Evolutionary conservation across 2,888 invertebrate genomes (phyloP).

Genomic region (Heliconius ismenius): DNA sequence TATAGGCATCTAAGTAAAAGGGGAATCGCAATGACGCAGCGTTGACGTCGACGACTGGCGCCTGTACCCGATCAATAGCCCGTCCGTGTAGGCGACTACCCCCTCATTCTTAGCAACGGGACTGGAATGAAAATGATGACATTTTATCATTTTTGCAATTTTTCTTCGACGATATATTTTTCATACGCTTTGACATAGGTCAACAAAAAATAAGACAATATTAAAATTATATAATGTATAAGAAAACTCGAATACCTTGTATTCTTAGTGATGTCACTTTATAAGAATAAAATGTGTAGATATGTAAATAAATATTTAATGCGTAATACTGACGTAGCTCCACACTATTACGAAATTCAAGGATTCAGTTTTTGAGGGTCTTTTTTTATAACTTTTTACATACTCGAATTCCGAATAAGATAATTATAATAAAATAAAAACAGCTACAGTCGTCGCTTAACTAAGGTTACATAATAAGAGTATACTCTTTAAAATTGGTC

Average conservation of each 20-base stretch:
- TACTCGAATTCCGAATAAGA: not conserved
- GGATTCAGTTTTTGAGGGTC: not conserved
- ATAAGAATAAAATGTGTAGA: constrained; percentile 17
- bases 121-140: constrained; percentile 19
- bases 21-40: constrained; percentile 70
- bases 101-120: constrained; percentile 52
- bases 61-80: constrained; percentile 71
- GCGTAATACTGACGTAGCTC: constrained; percentile 36
- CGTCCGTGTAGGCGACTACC: constrained; percentile 61
- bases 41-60: constrained; percentile 68
- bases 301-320: constrained; percentile 39
- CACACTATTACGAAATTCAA: constrained; percentile 12
- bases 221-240: not conserved
- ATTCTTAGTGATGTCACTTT: not conserved
- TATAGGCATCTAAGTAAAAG: constrained; percentile 42
- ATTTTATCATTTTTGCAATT: not conserved
- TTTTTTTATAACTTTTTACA: constrained; percentile 1
- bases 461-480: constrained; percentile 38
- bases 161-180: no score
- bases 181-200: not conserved
- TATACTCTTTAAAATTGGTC: constrained; percentile 29
- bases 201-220: not conserved
- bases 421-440: not conserved
- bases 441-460: not conserved
- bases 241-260: not conserved